phyloP scores from a whole-genome alignment of 2,113 vertebrate species.

The Apus apus region DNA sequence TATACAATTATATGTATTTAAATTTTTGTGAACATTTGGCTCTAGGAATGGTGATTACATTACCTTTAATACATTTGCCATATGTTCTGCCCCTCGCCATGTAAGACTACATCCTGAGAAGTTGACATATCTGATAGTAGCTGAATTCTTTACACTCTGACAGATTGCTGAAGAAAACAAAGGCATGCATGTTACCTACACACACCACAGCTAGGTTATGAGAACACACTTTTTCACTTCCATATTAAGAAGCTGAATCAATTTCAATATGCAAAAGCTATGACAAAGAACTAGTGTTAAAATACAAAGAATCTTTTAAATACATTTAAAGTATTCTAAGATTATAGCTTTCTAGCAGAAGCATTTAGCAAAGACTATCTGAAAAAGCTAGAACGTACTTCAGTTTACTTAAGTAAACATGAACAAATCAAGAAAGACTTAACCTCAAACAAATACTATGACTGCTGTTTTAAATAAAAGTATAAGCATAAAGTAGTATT shows the following conservation, averaged over 20 bases:
- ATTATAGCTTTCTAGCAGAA: background rate
- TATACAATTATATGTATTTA: background rate
- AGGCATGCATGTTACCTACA: background rate
- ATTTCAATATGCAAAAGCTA: background rate
- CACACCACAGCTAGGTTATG: background rate
- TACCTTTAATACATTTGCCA: conserved; percentile 94
- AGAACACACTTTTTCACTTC: background rate
- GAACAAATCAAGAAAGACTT: background rate
- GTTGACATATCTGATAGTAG: conserved; percentile 85
- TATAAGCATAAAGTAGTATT: background rate
- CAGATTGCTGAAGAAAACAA: conserved; percentile 83
- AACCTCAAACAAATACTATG: background rate
- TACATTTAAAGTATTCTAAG: background rate
- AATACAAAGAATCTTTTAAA: background rate
- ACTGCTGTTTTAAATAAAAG: background rate
- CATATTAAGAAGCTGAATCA: background rate
- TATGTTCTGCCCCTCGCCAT: conserved; percentile 90
- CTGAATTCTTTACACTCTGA: conserved; percentile 91
- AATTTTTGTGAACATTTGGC: background rate
- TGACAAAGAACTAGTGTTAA: background rate
- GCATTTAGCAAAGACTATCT: background rate
- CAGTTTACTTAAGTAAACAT: background rate
- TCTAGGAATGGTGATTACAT: background rate
- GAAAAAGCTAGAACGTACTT: background rate
- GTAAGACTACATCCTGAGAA: conserved; percentile 93